These are phyloP conservation scores for Notolabrus celidotus DNA, from an alignment of 2,797 vertebrate genomes.

Conservation along the genomic window DNA sequence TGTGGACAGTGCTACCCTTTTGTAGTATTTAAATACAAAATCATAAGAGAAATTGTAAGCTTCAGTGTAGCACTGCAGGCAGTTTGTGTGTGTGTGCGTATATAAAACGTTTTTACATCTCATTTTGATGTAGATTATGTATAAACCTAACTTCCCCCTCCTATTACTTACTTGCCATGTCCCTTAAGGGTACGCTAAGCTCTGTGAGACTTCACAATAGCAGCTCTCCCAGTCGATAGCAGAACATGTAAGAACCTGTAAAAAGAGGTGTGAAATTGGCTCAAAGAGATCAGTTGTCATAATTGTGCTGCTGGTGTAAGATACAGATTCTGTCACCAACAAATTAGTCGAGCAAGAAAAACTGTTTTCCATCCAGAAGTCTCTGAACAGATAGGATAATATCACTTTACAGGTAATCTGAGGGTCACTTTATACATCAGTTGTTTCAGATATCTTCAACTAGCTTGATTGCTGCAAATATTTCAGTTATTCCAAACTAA, in stretches of 20 bases:
- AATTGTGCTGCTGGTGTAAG: slow-evolving; percentile 40
- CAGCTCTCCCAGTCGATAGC: slow-evolving; percentile 27
- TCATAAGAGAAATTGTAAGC: not conserved
- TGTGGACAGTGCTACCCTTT: not conserved
- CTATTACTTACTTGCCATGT: slow-evolving; percentile 6
- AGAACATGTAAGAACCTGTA: slow-evolving; percentile 49
- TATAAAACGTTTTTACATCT: not conserved
- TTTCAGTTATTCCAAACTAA: not conserved
- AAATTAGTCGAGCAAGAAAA: slow-evolving; percentile 21
- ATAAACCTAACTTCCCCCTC: not conserved
- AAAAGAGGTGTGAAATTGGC: slow-evolving; percentile 70
- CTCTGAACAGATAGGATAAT: not conserved
- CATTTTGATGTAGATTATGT: not conserved
- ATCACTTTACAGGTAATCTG: not conserved
- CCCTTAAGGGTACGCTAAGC: slow-evolving; percentile 2
- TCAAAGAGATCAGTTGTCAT: slow-evolving; percentile 51
- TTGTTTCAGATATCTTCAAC: not conserved
- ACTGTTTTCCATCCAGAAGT: not conserved
- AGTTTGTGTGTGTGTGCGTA: not conserved
- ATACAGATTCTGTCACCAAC: slow-evolving; percentile 37
- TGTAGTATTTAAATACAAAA: not conserved
- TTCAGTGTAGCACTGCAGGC: not conserved
- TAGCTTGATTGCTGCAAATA: not conserved
- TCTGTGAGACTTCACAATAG: slow-evolving; percentile 22
- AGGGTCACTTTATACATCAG: not conserved